Evolutionary conservation across 1,140 invertebrate species (phyloP).

Genomic region (Lasioglossum baleicum): DNA sequence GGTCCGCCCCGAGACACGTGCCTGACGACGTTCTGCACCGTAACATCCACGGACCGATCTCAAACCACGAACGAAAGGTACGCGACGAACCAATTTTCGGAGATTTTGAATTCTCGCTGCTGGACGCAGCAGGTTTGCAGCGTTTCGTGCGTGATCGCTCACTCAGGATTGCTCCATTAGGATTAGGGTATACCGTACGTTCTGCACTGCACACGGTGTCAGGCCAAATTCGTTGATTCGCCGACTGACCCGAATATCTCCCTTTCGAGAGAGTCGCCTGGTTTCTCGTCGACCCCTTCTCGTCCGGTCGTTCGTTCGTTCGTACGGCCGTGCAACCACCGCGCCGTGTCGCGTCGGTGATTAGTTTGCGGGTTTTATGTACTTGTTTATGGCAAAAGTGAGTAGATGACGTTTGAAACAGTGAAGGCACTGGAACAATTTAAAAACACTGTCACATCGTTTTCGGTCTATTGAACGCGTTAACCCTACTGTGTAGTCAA

Average conservation of each 20-base stretch:
- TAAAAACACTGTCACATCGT: no score
- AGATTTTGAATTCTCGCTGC: no score
- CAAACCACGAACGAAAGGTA: not conserved
- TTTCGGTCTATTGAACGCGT: no score
- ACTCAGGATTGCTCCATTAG: no score
- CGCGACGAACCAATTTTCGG: not conserved
- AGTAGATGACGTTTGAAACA: not conserved
- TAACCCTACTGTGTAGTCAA: no score
- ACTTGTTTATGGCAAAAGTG: no score
- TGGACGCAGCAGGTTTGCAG: no score
- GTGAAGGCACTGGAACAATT: no score
- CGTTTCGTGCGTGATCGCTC: no score
- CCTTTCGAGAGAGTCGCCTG: not conserved
- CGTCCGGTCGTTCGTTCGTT: not conserved
- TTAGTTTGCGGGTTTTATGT: no score
- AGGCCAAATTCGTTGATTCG: not conserved
- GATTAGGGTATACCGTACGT: not conserved
- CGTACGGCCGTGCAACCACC: not conserved
- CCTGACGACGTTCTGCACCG: not conserved
- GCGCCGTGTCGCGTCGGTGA: no score
- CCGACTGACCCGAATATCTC: constrained; percentile 32
- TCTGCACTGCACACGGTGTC: not conserved
- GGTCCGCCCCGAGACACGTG: constrained; percentile 7
- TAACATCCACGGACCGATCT: not conserved
- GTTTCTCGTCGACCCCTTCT: not conserved